Evolutionary conservation across 2,888 invertebrate genomes (phyloP).

Genomic region (Morpho achilles): DNA sequence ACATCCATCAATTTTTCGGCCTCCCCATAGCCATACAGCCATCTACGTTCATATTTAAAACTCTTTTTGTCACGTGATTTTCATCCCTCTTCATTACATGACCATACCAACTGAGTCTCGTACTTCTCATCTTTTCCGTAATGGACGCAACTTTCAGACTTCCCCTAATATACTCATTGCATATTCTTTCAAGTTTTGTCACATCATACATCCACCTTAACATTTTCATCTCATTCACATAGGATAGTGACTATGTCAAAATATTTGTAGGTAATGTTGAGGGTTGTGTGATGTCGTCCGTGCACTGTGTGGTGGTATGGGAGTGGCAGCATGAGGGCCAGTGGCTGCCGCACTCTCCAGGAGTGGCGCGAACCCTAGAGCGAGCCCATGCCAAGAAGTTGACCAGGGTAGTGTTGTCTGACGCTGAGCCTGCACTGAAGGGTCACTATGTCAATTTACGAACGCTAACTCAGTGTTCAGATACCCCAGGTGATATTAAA

Average conservation of each 20-base stretch:
- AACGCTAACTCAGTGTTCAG: constrained; percentile 85
- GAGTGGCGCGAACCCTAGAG: constrained; percentile 91
- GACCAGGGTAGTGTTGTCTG: constrained; percentile 90
- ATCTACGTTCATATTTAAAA: too few species aligned
- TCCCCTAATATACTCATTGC: too few species aligned
- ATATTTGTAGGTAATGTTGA: not conserved
- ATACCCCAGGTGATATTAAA: constrained; percentile 60
- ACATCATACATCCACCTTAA: too few species aligned
- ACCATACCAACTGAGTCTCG: too few species aligned
- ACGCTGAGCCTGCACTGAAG: constrained; percentile 89
- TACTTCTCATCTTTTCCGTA: too few species aligned
- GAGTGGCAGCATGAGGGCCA: constrained; percentile 85
- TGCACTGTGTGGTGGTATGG: constrained; percentile 89
- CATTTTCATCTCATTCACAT: too few species aligned
- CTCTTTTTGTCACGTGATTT: too few species aligned
- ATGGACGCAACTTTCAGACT: too few species aligned
- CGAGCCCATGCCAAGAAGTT: constrained; percentile 90
- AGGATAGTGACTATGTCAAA: not conserved
- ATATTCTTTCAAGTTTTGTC: too few species aligned
- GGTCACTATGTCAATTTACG: constrained; percentile 89
- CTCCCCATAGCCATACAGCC: too few species aligned
- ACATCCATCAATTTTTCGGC: too few species aligned
- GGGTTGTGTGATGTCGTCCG: constrained; percentile 65
- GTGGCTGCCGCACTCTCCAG: constrained; percentile 93
- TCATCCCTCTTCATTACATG: too few species aligned